Conservation (phyloP, 2,113 vertebrate genomes). For the Bubalus kerabau region DNA sequence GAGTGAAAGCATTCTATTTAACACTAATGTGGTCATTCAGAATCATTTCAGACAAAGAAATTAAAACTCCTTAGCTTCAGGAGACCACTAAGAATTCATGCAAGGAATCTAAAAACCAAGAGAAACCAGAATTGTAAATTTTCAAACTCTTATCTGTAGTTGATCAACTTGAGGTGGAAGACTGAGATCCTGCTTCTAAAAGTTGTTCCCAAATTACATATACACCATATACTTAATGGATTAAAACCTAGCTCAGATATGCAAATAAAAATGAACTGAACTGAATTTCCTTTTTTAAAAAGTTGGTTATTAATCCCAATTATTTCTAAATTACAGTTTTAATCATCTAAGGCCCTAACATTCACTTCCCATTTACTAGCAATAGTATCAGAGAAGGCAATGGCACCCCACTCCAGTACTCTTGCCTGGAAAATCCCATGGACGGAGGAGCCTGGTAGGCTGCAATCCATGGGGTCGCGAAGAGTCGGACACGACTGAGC, state of each 20-base stretch:
- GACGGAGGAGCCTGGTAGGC: no score
- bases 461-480: no score
- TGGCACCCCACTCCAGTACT: no score
- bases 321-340: neutral
- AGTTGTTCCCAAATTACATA: neutral
- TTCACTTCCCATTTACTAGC: neutral
- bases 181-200: neutral
- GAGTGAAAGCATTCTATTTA: neutral
- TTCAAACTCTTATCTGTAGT: constrained; percentile 6
- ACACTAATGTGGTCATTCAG: neutral
- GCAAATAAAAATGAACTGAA: neutral
- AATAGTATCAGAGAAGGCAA: neutral
- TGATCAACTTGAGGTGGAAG: neutral
- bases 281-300: neutral
- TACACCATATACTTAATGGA: neutral
- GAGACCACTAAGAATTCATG: neutral
- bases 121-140: neutral
- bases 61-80: neutral
- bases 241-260: neutral
- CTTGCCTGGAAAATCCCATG: no score
- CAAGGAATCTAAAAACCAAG: neutral
- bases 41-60: neutral
- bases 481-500: no score
- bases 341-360: neutral
- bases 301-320: neutral